These are phyloP conservation scores for Nomada hirtipes DNA, from an alignment of 2,888 invertebrate genomes.

Conservation along the genomic window DNA sequence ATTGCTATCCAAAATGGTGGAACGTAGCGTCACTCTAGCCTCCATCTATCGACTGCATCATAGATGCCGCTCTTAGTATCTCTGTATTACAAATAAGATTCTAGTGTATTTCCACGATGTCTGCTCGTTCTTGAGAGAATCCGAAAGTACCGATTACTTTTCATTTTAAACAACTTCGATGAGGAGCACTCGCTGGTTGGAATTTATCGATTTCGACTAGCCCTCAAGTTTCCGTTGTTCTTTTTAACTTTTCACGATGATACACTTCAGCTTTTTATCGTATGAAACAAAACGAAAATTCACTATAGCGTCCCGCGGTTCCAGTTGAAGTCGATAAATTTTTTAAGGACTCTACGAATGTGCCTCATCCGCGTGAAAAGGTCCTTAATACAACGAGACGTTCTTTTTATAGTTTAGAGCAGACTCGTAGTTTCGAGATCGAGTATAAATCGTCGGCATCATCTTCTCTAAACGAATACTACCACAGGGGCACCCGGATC, in stretches of 20 bases:
- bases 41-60: neutral
- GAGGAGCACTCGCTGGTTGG: constrained; percentile 53
- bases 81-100: constrained; percentile 12
- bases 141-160: constrained; percentile 25
- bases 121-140: constrained; percentile 47
- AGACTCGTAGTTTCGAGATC: constrained; percentile 72
- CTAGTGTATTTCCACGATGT: constrained; percentile 50
- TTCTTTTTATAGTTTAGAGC: constrained; percentile 78
- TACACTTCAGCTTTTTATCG: too few relatives aligned
- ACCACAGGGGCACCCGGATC: constrained; percentile 64
- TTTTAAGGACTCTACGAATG: constrained; percentile 40
- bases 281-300: too few relatives aligned
- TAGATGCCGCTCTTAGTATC: constrained; percentile 9
- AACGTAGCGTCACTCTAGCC: constrained; percentile 56
- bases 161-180: constrained; percentile 17
- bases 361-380: constrained; percentile 50
- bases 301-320: neutral
- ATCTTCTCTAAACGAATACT: constrained; percentile 69
- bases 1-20: neutral
- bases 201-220: constrained; percentile 56
- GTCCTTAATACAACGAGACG: constrained; percentile 57
- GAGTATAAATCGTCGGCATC: constrained; percentile 74
- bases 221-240: neutral
- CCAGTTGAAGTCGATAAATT: constrained; percentile 54
- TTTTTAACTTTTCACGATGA: too few relatives aligned